These are phyloP conservation scores for Cryptops parisi DNA, from an alignment of 2,888 invertebrate genomes.

Conservation along the genomic window DNA sequence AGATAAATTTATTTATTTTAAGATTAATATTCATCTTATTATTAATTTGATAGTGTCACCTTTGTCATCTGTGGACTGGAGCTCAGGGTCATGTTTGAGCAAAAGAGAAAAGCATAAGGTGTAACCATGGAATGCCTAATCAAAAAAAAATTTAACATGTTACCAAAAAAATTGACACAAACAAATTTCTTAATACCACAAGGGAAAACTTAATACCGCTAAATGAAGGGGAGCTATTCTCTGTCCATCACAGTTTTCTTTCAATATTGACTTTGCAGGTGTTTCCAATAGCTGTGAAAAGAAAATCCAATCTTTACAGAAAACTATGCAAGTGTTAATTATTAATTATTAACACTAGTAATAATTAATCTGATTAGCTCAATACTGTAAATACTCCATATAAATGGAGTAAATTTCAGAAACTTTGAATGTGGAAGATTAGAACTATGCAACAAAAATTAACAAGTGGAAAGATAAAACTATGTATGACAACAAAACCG, in stretches of 20 bases:
- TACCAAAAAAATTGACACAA: constrained; percentile 2
- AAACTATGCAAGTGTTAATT: too few species aligned
- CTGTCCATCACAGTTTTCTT: constrained; percentile 20
- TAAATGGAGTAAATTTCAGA: not conserved
- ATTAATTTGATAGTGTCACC: too few species aligned
- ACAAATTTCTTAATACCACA: constrained; percentile 21
- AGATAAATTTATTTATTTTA: too few species aligned
- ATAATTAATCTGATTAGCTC: too few species aligned
- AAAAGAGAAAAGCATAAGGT: constrained; percentile 40
- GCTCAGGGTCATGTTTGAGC: constrained; percentile 40
- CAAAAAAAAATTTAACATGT: constrained; percentile 2
- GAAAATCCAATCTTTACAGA: too few species aligned
- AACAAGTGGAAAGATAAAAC: not conserved
- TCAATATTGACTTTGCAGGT: constrained; percentile 10
- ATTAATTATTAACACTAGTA: too few species aligned
- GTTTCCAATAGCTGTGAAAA: constrained; percentile 24
- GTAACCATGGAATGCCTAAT: constrained; percentile 41
- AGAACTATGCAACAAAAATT: not conserved
- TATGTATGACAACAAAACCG: too few species aligned
- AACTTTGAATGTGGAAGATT: not conserved
- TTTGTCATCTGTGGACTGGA: constrained; percentile 40
- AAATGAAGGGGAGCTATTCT: constrained; percentile 43
- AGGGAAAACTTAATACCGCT: too few species aligned
- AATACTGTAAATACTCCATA: too few species aligned
- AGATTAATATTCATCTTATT: too few species aligned